Percentiles rank a stretch among this genome's conserved stretches.
phyloP scores from a whole-genome alignment of 2,888 invertebrate genomes.

The Lysandra coridon region DNA sequence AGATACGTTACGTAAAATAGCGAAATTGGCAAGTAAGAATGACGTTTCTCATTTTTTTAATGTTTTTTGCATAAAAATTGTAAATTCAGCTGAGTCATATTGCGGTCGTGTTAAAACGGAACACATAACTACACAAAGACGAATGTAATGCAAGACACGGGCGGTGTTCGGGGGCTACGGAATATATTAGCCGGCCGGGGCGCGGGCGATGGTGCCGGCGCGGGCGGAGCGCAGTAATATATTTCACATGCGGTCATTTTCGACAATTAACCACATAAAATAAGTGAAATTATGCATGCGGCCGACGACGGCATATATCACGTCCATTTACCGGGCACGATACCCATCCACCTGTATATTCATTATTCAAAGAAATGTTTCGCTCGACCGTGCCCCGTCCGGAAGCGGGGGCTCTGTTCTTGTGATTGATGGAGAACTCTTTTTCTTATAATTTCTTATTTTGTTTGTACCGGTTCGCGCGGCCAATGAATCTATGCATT shows the following conservation, averaged over 20 bases:
- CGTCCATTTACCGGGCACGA: constrained; percentile 79
- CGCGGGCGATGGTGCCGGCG: constrained; percentile 63
- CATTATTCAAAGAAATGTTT: constrained; percentile 81
- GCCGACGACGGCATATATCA: constrained; percentile 80
- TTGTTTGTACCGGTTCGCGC: constrained; percentile 46
- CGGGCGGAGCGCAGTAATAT: constrained; percentile 72
- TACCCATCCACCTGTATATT: constrained; percentile 74
- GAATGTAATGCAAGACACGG: constrained; percentile 57
- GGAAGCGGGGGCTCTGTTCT: constrained; percentile 74
- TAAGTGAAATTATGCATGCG: constrained; percentile 81
- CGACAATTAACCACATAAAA: constrained; percentile 81
- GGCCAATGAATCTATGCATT: constrained; percentile 32
- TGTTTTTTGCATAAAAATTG: constrained; percentile 40
- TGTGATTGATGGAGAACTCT: constrained; percentile 77
- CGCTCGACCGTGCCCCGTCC: constrained; percentile 73
- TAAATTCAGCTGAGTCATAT: constrained; percentile 41
- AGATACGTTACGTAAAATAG: not conserved
- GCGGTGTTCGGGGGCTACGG: constrained; percentile 64
- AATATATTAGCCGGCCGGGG: constrained; percentile 74
- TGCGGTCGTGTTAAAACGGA: constrained; percentile 39
- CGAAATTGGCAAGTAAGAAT: not conserved
- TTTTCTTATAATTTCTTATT: constrained; percentile 66
- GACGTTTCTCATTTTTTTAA: constrained; percentile 5
- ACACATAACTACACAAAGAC: constrained; percentile 52
- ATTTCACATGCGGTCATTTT: constrained; percentile 80